These are phyloP conservation scores for Sterrhoptilus dennistouni DNA, from an alignment of 2,113 vertebrate genomes.

Conservation along the genomic window DNA sequence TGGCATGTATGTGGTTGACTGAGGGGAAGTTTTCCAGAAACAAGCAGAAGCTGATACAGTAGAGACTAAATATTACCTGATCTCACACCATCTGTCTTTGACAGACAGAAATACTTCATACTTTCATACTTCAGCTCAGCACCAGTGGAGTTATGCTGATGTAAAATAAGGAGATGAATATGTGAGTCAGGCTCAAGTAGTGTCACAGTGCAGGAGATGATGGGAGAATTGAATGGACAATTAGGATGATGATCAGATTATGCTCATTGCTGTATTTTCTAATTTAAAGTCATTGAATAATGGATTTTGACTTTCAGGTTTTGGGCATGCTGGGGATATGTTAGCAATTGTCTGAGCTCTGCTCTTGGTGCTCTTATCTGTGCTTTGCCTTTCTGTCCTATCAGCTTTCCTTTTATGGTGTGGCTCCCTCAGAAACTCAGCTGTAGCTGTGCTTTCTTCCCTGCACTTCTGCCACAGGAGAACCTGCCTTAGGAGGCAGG, in stretches of 20 bases:
- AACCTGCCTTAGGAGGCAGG: background rate
- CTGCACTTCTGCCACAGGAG: background rate
- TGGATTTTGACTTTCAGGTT: background rate
- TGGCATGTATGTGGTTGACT: background rate
- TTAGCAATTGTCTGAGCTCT: background rate
- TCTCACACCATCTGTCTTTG: background rate
- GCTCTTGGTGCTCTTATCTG: background rate
- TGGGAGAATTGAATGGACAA: background rate
- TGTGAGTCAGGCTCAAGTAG: background rate
- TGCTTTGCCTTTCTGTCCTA: background rate
- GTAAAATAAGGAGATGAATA: background rate
- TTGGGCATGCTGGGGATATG: background rate
- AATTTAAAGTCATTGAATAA: background rate
- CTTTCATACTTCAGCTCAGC: background rate
- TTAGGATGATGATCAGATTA: background rate
- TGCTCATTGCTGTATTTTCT: background rate
- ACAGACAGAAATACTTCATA: background rate
- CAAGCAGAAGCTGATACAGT: background rate
- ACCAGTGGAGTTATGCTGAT: background rate
- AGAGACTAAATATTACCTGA: background rate
- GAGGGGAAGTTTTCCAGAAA: background rate
- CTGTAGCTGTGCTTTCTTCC: background rate
- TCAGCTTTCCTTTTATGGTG: background rate
- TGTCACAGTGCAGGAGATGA: background rate
- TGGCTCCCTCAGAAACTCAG: background rate